Conservation (phyloP, 2,888 invertebrate species). For the Notocelia uddmanniana region DNA sequence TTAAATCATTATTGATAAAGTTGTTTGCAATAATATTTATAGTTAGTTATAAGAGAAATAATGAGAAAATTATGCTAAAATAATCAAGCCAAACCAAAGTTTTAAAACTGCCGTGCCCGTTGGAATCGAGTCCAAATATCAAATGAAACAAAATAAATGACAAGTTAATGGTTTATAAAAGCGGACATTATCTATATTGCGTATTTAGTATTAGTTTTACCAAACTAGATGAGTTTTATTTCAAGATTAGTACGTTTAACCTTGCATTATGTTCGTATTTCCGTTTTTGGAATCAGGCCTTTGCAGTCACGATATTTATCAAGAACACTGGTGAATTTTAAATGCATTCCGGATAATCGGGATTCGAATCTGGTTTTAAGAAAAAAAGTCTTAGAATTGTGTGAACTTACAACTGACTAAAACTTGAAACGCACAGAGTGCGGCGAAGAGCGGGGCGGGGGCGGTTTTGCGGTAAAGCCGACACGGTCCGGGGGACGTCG, state of each 20-base stretch:
- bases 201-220: too few species aligned
- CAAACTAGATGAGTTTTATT: too few species aligned
- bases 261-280: too few species aligned
- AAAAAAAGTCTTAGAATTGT: too few species aligned
- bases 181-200: background rate
- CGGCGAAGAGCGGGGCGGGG: too few species aligned
- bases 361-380: background rate
- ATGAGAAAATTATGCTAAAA: slow-evolving; percentile 4
- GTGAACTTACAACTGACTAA: too few species aligned
- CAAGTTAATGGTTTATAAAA: background rate
- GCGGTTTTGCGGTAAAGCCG: too few species aligned
- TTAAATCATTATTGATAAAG: slow-evolving; percentile 52
- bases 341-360: background rate
- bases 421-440: too few species aligned
- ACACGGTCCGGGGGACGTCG: too few species aligned
- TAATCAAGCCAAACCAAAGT: background rate
- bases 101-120: too few species aligned
- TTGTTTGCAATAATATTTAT: slow-evolving; percentile 58
- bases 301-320: background rate
- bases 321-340: background rate
- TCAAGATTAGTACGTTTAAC: too few species aligned
- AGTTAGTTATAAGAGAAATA: slow-evolving; percentile 24
- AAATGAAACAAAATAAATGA: background rate
- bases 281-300: too few species aligned
- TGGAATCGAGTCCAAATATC: background rate